A percentile compares a stretch with the other conserved stretches of the same genome.
Evolutionary conservation across 2,113 vertebrate species (phyloP).

Genomic region (Atractosteus spatula): DNA sequence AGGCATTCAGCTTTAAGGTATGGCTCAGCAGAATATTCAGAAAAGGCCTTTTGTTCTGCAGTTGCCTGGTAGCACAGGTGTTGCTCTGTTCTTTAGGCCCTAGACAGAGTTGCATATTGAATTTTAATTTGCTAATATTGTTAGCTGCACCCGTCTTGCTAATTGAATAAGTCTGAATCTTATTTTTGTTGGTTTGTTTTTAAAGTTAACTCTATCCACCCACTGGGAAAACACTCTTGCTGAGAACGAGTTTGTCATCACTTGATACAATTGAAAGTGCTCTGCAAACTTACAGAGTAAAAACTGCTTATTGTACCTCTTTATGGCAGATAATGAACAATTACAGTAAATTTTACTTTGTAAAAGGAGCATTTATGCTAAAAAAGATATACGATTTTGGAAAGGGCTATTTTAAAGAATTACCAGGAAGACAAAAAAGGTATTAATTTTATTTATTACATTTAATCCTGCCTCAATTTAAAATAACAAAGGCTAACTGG

Average conservation of each 20-base stretch:
- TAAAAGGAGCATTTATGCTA: too few relatives aligned
- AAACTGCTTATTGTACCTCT: too few relatives aligned
- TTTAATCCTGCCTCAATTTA: too few relatives aligned
- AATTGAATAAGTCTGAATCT: not conserved
- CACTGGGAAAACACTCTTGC: too few relatives aligned
- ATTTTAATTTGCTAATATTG: not conserved
- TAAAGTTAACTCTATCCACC: too few relatives aligned
- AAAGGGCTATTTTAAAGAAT: too few relatives aligned
- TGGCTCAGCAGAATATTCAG: not conserved
- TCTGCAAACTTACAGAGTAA: too few relatives aligned
- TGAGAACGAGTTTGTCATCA: too few relatives aligned
- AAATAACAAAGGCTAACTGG: not conserved
- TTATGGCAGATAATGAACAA: too few relatives aligned
- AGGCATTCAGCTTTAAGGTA: too few relatives aligned
- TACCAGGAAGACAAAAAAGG: not conserved
- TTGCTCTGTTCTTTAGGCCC: not conserved
- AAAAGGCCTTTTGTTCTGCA: not conserved
- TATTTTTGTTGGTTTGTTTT: not conserved
- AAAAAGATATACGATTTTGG: not conserved
- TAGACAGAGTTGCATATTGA: not conserved
- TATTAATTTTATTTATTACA: not conserved
- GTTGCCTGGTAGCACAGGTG: slow-evolving; percentile 27
- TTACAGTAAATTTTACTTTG: too few relatives aligned
- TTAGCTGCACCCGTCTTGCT: slow-evolving; percentile 1
- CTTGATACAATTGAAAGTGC: too few relatives aligned